Conservation (phyloP, 2,797 vertebrate genomes). For the Hydrophis major region DNA sequence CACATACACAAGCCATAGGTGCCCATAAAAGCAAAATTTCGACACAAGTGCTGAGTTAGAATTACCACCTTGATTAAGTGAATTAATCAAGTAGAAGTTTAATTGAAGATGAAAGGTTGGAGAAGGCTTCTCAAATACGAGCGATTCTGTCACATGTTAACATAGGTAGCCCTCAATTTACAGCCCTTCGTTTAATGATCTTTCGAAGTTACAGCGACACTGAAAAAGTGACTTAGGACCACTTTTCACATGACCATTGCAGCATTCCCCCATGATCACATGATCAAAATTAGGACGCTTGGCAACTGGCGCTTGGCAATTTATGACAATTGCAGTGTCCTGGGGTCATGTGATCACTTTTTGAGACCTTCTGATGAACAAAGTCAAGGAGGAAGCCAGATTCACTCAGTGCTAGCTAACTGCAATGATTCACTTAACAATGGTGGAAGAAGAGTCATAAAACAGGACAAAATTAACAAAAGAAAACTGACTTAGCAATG, state of each 20-base stretch:
- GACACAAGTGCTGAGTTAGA: neutral
- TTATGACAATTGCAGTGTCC: neutral
- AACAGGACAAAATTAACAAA: neutral
- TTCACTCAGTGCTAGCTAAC: neutral
- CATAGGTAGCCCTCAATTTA: neutral
- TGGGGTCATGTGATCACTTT: neutral
- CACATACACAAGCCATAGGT: neutral
- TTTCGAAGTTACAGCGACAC: neutral
- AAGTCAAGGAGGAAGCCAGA: neutral
- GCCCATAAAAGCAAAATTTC: neutral
- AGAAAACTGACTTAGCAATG: neutral
- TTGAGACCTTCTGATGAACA: neutral
- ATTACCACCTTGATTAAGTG: neutral
- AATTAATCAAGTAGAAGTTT: neutral
- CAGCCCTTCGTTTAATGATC: neutral
- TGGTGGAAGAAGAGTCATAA: neutral
- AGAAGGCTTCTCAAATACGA: neutral
- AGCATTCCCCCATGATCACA: neutral
- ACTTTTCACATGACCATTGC: neutral
- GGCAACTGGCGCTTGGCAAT: too few relatives aligned
- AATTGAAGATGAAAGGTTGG: neutral
- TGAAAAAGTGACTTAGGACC: neutral
- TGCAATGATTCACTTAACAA: neutral
- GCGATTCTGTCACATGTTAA: neutral
- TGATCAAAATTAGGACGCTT: neutral